phyloP scores from a whole-genome alignment of 2,888 invertebrate genomes.

The Diaperis boleti region DNA sequence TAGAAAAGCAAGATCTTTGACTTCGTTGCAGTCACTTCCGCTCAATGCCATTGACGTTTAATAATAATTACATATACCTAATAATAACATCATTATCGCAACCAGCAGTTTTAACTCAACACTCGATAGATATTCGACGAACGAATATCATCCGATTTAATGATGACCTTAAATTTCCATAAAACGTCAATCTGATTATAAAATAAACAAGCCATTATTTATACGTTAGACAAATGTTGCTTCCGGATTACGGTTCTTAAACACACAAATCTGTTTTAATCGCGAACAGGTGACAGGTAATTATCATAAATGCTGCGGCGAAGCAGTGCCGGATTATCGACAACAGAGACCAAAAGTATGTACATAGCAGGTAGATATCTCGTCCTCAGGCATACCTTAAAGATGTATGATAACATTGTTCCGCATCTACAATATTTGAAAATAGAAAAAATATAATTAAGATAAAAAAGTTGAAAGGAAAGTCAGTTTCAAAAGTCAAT shows the following conservation, averaged over 20 bases:
- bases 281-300: slow-evolving; percentile 31
- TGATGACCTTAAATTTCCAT: slow-evolving; percentile 10
- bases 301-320: slow-evolving; percentile 30
- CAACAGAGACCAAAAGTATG: no score
- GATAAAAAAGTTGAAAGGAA: no score
- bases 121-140: neutral
- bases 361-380: no score
- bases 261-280: slow-evolving; percentile 32
- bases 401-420: no score
- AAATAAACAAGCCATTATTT: slow-evolving; percentile 19
- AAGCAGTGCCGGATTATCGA: no score
- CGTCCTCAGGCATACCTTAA: no score
- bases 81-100: neutral
- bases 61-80: neutral
- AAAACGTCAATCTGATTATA: slow-evolving; percentile 14
- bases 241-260: slow-evolving; percentile 35
- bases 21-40: neutral
- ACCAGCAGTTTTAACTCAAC: neutral
- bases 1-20: slow-evolving; percentile 3
- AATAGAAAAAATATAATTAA: no score
- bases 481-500: no score
- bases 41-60: no score
- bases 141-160: neutral
- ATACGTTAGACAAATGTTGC: slow-evolving; percentile 27
- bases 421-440: no score